Percentiles rank a stretch among this genome's conserved stretches.
Evolutionary conservation across 37 sponge, comb jelly and placozoan genomes (phyloP).

Genomic region (Ianthella basta): DNA sequence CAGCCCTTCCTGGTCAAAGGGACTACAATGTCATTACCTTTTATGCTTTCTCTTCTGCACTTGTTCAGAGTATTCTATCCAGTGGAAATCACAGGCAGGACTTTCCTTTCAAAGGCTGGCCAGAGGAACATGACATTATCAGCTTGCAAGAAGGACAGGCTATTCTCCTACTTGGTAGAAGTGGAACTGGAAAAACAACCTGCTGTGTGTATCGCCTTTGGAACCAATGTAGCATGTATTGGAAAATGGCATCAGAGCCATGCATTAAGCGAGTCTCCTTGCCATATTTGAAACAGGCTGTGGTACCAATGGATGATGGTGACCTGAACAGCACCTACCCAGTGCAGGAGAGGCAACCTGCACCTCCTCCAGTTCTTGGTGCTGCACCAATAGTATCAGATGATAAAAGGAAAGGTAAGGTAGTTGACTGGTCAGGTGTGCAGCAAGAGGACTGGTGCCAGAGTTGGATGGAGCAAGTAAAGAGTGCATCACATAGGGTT

Average conservation of each 20-base stretch:
- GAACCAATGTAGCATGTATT: slow-evolving; percentile 66
- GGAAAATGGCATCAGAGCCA: slow-evolving; percentile 46
- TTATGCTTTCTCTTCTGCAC: slow-evolving; percentile 47
- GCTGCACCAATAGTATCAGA: background rate
- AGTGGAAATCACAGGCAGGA: slow-evolving; percentile 36
- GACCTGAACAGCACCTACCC: too few species aligned
- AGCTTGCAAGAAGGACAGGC: slow-evolving; percentile 41
- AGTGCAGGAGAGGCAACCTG: background rate
- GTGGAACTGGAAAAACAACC: slow-evolving; percentile 91
- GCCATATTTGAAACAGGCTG: background rate
- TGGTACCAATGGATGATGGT: background rate
- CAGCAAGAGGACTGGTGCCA: slow-evolving; percentile 12
- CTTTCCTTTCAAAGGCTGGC: slow-evolving; percentile 72
- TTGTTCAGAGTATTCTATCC: slow-evolving; percentile 52
- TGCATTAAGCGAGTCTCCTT: slow-evolving; percentile 14
- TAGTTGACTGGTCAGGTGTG: background rate
- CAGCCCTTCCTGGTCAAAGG: slow-evolving; percentile 61
- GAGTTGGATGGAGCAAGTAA: slow-evolving; percentile 8
- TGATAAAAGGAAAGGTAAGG: background rate
- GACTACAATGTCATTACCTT: slow-evolving; percentile 64
- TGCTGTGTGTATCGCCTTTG: slow-evolving; percentile 81
- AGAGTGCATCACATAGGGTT: background rate
- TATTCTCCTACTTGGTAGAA: slow-evolving; percentile 75
- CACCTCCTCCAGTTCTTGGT: too few species aligned
- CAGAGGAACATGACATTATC: slow-evolving; percentile 78